Conservation (phyloP, 2,888 invertebrate genomes). For the Stenolophus ochropezus region DNA sequence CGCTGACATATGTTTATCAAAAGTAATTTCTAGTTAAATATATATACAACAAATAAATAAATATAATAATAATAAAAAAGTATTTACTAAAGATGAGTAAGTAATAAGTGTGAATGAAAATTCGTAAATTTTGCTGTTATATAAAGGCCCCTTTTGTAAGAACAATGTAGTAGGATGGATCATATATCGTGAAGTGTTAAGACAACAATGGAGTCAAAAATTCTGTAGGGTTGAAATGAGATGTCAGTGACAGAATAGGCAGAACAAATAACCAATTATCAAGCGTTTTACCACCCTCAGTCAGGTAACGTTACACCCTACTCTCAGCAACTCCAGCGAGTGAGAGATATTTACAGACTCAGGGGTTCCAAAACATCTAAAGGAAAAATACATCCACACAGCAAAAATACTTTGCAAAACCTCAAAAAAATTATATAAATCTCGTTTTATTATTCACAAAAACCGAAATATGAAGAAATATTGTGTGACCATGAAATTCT, state of each 20-base stretch:
- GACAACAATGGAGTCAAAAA: not conserved
- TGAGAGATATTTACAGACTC: not conserved
- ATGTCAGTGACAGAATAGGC: slow-evolving; percentile 7
- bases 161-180: not conserved
- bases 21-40: too few species aligned
- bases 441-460: too few species aligned
- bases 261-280: slow-evolving; percentile 46
- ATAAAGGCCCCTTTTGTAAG: not conserved
- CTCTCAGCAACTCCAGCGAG: slow-evolving; percentile 21
- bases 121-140: not conserved
- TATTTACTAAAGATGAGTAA: too few species aligned
- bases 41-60: not conserved
- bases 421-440: too few species aligned
- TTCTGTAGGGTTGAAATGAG: not conserved
- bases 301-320: slow-evolving; percentile 41
- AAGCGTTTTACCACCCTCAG: slow-evolving; percentile 25
- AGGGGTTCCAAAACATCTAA: not conserved
- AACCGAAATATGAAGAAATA: too few species aligned
- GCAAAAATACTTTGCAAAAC: too few species aligned
- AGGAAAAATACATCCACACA: too few species aligned
- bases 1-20: too few species aligned
- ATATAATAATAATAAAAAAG: not conserved
- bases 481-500: too few species aligned
- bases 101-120: too few species aligned
- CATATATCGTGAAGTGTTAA: not conserved